These are phyloP conservation scores for Helarctos malayanus DNA, from an alignment of 2,797 vertebrate species.

Conservation along the genomic window DNA sequence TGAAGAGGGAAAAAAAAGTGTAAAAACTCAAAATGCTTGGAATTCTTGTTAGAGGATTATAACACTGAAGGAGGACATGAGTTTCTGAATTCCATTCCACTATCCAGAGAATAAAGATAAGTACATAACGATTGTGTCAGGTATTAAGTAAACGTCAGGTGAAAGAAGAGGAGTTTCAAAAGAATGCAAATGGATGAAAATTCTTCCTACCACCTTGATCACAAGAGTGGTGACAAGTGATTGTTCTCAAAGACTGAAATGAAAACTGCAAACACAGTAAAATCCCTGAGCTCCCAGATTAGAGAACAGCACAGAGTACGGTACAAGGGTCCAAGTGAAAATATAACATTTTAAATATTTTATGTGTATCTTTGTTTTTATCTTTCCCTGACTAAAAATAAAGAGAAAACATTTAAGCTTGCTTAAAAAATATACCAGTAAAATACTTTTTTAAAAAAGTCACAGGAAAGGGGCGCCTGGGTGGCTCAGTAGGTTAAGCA, in stretches of 20 bases:
- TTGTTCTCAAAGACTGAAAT: neutral
- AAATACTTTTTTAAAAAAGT: neutral
- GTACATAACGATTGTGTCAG: neutral
- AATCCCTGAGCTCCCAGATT: neutral
- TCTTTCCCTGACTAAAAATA: neutral
- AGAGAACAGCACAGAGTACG: neutral
- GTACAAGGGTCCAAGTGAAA: neutral
- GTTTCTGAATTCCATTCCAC: neutral
- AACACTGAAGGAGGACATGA: neutral
- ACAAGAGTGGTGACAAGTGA: neutral
- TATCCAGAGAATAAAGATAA: neutral
- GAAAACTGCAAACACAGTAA: neutral
- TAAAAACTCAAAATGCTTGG: slow-evolving; percentile 10
- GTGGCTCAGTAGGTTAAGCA: neutral
- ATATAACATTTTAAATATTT: neutral
- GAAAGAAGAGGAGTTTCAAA: neutral
- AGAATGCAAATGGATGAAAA: neutral
- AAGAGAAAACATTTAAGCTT: neutral
- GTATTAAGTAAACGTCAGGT: neutral
- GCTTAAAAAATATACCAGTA: neutral
- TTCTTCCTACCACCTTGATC: neutral
- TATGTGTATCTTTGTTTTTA: neutral
- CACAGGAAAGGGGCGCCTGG: neutral
- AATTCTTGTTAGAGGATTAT: neutral
- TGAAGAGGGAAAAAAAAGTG: neutral